Evolutionary conservation across 1,140 invertebrate species (phyloP).

Genomic region (Camponotus floridanus): DNA sequence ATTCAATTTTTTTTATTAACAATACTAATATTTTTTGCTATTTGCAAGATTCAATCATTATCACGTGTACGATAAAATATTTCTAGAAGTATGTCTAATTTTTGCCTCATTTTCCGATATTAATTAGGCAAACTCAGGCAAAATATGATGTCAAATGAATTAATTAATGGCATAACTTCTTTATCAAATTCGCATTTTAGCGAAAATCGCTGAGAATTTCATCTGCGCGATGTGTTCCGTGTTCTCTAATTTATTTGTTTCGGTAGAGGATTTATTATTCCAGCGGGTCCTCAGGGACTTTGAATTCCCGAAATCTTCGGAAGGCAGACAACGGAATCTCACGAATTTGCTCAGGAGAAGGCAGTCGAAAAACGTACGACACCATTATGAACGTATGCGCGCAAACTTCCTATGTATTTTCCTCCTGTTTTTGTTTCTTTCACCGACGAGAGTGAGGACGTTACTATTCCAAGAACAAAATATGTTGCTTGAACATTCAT

Average conservation of each 20-base stretch:
- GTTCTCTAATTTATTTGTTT: conserved; percentile 41
- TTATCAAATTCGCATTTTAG: conserved; percentile 5
- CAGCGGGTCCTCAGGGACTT: not conserved
- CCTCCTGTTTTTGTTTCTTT: conserved; percentile 11
- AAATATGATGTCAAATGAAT: not conserved
- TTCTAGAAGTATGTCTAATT: not conserved
- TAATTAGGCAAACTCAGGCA: conserved; percentile 3
- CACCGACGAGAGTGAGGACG: not conserved
- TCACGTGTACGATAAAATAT: not conserved
- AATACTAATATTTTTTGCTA: not conserved
- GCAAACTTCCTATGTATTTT: not conserved
- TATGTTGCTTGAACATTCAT: not conserved
- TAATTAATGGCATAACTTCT: not conserved
- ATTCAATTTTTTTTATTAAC: not conserved
- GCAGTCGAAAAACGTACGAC: conserved; percentile 43
- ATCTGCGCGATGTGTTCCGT: not conserved
- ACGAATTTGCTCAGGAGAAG: conserved; percentile 42
- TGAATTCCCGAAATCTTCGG: conserved; percentile 45
- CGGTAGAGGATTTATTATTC: conserved; percentile 37
- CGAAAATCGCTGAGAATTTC: conserved; percentile 31
- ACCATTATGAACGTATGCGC: conserved; percentile 35
- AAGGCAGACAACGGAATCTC: conserved; percentile 43
- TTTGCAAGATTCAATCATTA: not conserved
- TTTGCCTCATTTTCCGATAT: not conserved
- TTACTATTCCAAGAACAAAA: not conserved